These are phyloP conservation scores for Rhinatrema bivittatum DNA, from an alignment of 2,797 vertebrate genomes.

Conservation along the genomic window DNA sequence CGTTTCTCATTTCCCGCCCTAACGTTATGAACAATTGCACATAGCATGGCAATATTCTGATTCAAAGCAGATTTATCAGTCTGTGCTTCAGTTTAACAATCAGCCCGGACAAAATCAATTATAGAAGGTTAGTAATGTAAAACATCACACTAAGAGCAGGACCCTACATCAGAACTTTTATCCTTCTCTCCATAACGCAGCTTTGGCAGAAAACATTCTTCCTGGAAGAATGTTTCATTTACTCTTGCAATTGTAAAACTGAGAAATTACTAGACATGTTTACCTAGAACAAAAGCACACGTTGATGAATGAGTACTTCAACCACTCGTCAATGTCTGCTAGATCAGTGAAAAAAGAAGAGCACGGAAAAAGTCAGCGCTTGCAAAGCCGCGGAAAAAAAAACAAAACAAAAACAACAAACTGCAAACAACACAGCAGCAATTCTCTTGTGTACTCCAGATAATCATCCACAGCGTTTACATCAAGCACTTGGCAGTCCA, in stretches of 20 bases:
- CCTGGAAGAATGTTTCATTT: too few relatives aligned
- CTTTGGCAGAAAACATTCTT: not conserved
- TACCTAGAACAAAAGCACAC: conserved; percentile 13
- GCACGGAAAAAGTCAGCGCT: conserved; percentile 19
- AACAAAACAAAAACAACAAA: too few relatives aligned
- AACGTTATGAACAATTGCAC: too few relatives aligned
- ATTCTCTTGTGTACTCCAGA: conserved; percentile 24
- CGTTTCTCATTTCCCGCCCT: too few relatives aligned
- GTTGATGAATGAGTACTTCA: conserved; percentile 32
- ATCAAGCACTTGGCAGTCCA: conserved; percentile 24
- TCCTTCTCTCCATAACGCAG: not conserved
- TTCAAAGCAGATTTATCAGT: too few relatives aligned
- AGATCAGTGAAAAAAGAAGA: conserved; percentile 17
- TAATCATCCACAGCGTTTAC: conserved; percentile 30
- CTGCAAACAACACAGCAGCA: too few relatives aligned
- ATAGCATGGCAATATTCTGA: too few relatives aligned
- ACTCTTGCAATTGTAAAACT: not conserved
- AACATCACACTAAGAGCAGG: too few relatives aligned
- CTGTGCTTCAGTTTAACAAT: too few relatives aligned
- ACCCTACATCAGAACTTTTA: conserved; percentile 4
- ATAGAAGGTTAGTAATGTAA: too few relatives aligned
- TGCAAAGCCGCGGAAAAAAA: conserved; percentile 12
- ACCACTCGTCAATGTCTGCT: conserved; percentile 22
- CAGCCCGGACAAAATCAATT: too few relatives aligned
- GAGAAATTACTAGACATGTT: not conserved